Base-by-base conservation (phyloP, 2,113 vertebrate genomes). In the Pelobates fuscus region DNA sequence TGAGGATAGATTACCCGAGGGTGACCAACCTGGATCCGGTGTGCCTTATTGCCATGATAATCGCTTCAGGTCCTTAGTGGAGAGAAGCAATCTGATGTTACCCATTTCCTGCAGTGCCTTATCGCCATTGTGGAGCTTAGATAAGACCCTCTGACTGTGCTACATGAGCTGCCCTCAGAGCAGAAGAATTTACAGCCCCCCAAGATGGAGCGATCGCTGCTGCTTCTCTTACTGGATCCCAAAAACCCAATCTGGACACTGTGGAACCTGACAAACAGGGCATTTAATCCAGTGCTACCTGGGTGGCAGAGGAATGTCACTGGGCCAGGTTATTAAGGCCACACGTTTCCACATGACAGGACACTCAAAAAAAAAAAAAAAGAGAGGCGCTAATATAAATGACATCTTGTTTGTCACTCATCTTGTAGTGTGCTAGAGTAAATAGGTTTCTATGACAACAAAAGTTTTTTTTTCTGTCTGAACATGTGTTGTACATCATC, bases 11-110 rank as follows among this genome's bases (percentile, higher is more conserved):
- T 71, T 44, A 66, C 77, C 54, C 62, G 30, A 59, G 68, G 70
- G 55, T 65, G 70, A 66, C 63, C 68, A 44, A 67, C 61, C 63
- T 67, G 61, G 73, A 77, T 77, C 73, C 65, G 43, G 73, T 68
- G 73, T 77, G 73, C 73, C 73, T 77, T 77, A 77, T 61, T 77
- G 73, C 73, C 73, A 77, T 77, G 73, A 77, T 77, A 77, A 77
- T 77, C 73, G 73, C 64, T 77, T 77, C 73, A 68, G 57, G 73
- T 68, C 73, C 73, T 55, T 61, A 68, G 58, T 25, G 64, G 73
- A 64, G 65, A 68, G 73, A 77, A 68, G 65, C 73, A 77, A 15
- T 76, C 64, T 77, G 57, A 77, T 68, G 73, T 61, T 68, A 77
- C 68, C 73, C 65, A 68, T 52, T 77, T 67, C 73, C 73, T 77